Conservation (phyloP, 2,888 invertebrate species). For the Drosophila aldrichi region DNA sequence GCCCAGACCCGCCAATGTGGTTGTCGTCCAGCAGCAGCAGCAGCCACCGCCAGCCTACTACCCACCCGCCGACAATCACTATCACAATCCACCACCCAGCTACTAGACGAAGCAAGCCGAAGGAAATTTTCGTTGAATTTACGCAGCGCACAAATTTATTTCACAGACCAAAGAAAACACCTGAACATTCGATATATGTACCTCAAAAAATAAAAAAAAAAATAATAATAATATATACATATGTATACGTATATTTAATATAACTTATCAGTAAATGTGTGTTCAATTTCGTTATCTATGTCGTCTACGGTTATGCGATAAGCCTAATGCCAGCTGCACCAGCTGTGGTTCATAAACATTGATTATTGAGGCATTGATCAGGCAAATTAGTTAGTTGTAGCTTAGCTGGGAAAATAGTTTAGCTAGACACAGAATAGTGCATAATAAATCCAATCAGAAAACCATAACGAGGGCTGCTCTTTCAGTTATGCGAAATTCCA, state of each 20-base stretch:
- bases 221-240: neutral
- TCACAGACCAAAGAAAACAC: conserved; percentile 16
- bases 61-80: conserved; percentile 59
- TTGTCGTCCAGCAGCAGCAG: conserved; percentile 47
- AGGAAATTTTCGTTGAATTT: conserved; percentile 38
- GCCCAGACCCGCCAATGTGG: conserved; percentile 45
- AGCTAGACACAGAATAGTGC: neutral
- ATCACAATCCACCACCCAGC: conserved; percentile 67
- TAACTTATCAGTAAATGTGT: conserved; percentile 10
- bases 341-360: neutral
- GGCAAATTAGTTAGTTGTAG: neutral
- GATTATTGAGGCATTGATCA: neutral
- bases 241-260: conserved; percentile 6
- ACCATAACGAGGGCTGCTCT: neutral
- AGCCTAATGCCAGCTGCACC: conserved; percentile 19
- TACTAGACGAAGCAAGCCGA: conserved; percentile 24
- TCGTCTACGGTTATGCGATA: conserved; percentile 10
- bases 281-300: conserved; percentile 30
- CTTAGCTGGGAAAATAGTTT: neutral
- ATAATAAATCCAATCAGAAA: neutral
- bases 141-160: conserved; percentile 33
- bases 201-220: conserved; percentile 7
- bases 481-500: neutral
- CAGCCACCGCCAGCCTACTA: conserved; percentile 40
- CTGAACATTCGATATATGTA: conserved; percentile 11